phyloP scores from a whole-genome alignment of 64 coral and sea anemone species.

The Stichodactyla helianthus region DNA sequence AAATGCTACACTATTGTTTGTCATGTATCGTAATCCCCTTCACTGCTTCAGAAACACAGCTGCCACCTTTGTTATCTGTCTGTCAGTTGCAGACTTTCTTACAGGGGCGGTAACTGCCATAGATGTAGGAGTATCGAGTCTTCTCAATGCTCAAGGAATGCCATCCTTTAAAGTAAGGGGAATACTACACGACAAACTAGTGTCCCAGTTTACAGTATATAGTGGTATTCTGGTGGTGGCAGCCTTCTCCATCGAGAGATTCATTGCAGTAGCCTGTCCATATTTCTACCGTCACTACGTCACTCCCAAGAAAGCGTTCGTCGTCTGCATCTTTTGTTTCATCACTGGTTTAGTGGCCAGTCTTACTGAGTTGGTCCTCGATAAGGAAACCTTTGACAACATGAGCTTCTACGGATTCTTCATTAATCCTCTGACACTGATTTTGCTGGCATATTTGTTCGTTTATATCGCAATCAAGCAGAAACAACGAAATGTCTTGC shows the following conservation, averaged over 20 bases:
- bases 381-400: conserved; percentile 11
- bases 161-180: background rate
- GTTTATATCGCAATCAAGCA: background rate
- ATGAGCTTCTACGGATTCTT: conserved; percentile 30
- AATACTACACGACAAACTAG: conserved; percentile 31
- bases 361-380: conserved; percentile 23
- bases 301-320: conserved; percentile 15
- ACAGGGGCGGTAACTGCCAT: conserved; percentile 38
- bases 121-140: conserved; percentile 37
- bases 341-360: conserved; percentile 14
- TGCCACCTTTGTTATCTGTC: conserved; percentile 20
- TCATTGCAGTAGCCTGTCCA: conserved; percentile 39
- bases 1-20: conserved; percentile 31
- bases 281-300: conserved; percentile 32
- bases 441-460: conserved; percentile 11
- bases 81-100: conserved; percentile 36
- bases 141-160: conserved; percentile 12
- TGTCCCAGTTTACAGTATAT: conserved; percentile 48
- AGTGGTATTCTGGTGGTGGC: conserved; percentile 30
- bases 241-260: conserved; percentile 40
- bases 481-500: background rate
- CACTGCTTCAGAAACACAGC: conserved; percentile 38
- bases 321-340: conserved; percentile 21
- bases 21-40: conserved; percentile 33
- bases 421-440: conserved; percentile 15